Evolutionary conservation across 2,113 vertebrate species (phyloP).

Genomic region (Hucho hucho): DNA sequence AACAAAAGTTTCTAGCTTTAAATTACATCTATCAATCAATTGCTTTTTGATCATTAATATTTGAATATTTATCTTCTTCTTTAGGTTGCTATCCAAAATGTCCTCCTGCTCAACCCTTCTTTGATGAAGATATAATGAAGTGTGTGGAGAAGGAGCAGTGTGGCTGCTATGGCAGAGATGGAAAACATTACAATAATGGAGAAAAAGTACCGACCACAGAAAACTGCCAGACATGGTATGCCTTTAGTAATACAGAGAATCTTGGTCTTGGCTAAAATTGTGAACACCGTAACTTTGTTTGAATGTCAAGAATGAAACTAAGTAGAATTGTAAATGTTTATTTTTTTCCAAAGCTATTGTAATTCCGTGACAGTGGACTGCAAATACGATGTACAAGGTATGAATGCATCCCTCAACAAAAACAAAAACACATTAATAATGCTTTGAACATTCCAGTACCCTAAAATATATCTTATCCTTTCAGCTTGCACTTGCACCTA

Average conservation of each 20-base stretch:
- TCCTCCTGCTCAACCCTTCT: slow-evolving; percentile 78
- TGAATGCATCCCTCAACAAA: not conserved
- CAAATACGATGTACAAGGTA: slow-evolving; percentile 55
- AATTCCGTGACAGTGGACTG: slow-evolving; percentile 51
- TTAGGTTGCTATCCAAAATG: slow-evolving; percentile 91
- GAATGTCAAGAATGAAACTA: not conserved
- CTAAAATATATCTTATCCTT: not conserved
- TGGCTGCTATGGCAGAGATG: slow-evolving; percentile 62
- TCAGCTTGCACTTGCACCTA: slow-evolving; percentile 83
- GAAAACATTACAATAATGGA: slow-evolving; percentile 67
- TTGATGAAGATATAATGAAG: slow-evolving; percentile 83
- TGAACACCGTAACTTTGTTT: not conserved
- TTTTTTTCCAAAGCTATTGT: slow-evolving; percentile 60
- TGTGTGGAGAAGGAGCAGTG: slow-evolving; percentile 75
- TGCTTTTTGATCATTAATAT: too few relatives aligned
- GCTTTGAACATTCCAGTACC: not conserved
- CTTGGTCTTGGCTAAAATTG: not conserved
- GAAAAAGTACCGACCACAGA: slow-evolving; percentile 63
- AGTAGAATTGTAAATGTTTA: slow-evolving; percentile 8
- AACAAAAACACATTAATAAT: not conserved
- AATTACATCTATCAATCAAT: not conserved
- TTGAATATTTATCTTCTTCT: not conserved
- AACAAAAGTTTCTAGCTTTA: too few relatives aligned
- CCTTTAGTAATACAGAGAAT: not conserved
- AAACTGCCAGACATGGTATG: slow-evolving; percentile 83